These are phyloP conservation scores for Triplophysa bombifrons DNA, from an alignment of 2,797 vertebrate species.

Conservation along the genomic window DNA sequence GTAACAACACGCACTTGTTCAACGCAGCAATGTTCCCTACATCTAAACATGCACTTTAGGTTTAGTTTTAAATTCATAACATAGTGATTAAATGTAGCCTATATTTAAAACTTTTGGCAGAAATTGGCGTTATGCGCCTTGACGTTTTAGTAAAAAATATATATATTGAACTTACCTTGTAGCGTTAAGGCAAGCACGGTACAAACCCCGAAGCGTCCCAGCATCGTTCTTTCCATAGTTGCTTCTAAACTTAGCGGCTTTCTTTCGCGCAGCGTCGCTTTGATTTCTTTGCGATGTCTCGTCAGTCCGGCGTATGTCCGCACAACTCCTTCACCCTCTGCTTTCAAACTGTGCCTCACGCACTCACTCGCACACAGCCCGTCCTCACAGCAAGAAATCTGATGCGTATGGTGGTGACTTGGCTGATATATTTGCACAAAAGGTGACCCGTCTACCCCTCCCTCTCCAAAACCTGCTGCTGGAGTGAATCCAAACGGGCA, in stretches of 20 bases:
- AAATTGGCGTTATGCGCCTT: too few relatives aligned
- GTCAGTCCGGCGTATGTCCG: slow-evolving; percentile 9
- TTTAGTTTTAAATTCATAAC: neutral
- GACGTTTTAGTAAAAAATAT: too few relatives aligned
- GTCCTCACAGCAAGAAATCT: slow-evolving; percentile 72
- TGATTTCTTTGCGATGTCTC: slow-evolving; percentile 3
- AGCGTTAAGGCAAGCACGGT: slow-evolving; percentile 71
- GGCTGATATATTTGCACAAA: slow-evolving; percentile 84
- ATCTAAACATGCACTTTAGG: neutral
- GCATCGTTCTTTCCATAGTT: slow-evolving; percentile 67
- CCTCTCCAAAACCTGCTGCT: slow-evolving; percentile 60
- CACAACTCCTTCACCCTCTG: slow-evolving; percentile 37
- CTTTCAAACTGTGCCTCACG: slow-evolving; percentile 51
- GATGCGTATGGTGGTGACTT: slow-evolving; percentile 75
- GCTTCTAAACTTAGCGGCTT: slow-evolving; percentile 59
- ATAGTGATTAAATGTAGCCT: too few relatives aligned
- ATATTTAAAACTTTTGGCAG: too few relatives aligned
- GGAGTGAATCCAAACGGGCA: slow-evolving; percentile 62
- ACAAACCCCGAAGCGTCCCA: slow-evolving; percentile 67
- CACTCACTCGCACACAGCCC: slow-evolving; percentile 48
- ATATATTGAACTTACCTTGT: slow-evolving; percentile 65
- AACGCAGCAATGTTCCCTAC: neutral
- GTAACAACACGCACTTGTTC: neutral
- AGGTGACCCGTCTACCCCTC: slow-evolving; percentile 72
- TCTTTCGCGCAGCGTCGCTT: slow-evolving; percentile 56